Conservation (phyloP, 2,113 vertebrate species). For the Gadus macrocephalus region DNA sequence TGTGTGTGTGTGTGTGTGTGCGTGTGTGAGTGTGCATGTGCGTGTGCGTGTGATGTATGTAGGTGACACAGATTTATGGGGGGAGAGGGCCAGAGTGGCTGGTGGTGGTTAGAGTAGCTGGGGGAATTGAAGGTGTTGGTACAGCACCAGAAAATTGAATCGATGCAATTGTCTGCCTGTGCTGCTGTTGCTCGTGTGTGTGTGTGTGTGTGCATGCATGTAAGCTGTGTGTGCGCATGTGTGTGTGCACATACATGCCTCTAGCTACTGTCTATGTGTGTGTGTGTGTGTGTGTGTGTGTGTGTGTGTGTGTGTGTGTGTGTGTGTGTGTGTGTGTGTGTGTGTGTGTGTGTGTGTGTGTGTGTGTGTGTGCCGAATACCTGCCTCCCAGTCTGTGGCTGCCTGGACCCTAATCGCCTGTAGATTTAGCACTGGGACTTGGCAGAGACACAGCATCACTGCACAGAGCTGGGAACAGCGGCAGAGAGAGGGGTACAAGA, state of each 20-base stretch:
- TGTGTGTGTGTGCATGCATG: slow-evolving; percentile 3
- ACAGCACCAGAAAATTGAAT: slow-evolving; percentile 65
- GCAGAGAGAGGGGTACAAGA: slow-evolving; percentile 54
- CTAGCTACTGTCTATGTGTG: slow-evolving; percentile 25
- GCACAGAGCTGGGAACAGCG: slow-evolving; percentile 63
- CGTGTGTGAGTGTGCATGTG: slow-evolving; percentile 46
- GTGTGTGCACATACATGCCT: not conserved
- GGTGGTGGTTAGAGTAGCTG: slow-evolving; percentile 45
- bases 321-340: slow-evolving; percentile 11
- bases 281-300: too few relatives aligned
- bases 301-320: not conserved
- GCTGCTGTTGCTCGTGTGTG: slow-evolving; percentile 4
- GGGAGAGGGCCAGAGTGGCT: slow-evolving; percentile 27
- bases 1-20: slow-evolving; percentile 51
- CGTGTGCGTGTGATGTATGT: slow-evolving; percentile 56
- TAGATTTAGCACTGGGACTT: slow-evolving; percentile 69
- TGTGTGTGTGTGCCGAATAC: slow-evolving; percentile 39
- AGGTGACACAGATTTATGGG: slow-evolving; percentile 72
- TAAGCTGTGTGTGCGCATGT: not conserved
- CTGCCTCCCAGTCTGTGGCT: slow-evolving; percentile 54
- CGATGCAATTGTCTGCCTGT: slow-evolving; percentile 54
- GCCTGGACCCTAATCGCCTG: slow-evolving; percentile 62
- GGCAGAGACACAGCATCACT: slow-evolving; percentile 59
- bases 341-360: slow-evolving; percentile 16
- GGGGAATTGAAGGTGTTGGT: slow-evolving; percentile 51